phyloP scores from a whole-genome alignment of 2,888 invertebrate species.

The Xiphydria camelus region DNA sequence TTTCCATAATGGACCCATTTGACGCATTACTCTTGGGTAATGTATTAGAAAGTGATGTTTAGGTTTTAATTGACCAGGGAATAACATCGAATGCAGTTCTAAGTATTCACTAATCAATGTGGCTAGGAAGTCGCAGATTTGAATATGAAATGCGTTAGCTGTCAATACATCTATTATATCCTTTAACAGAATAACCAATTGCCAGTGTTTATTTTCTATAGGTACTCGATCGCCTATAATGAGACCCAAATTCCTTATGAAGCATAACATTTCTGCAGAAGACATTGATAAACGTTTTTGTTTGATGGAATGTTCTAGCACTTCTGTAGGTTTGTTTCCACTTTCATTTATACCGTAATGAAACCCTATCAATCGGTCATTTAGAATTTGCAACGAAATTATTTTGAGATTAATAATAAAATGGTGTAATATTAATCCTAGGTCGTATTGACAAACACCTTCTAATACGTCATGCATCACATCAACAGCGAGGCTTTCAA shows the following conservation, averaged over 20 bases:
- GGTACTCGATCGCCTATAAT: slow-evolving; percentile 19
- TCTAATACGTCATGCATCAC: too few relatives aligned
- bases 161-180: slow-evolving; percentile 23
- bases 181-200: slow-evolving; percentile 19
- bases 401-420: slow-evolving; percentile 22
- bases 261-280: slow-evolving; percentile 22
- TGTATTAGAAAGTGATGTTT: slow-evolving; percentile 29
- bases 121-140: slow-evolving; percentile 13
- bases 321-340: slow-evolving; percentile 17
- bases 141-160: slow-evolving; percentile 13
- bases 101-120: slow-evolving; percentile 20
- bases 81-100: slow-evolving; percentile 8
- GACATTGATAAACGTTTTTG: slow-evolving; percentile 21
- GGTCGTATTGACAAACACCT: slow-evolving; percentile 24
- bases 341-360: slow-evolving; percentile 20
- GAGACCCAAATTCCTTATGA: slow-evolving; percentile 20
- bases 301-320: not conserved
- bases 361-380: slow-evolving; percentile 17
- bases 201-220: slow-evolving; percentile 18
- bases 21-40: too few relatives aligned
- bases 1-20: slow-evolving; percentile 18
- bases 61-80: slow-evolving; percentile 17
- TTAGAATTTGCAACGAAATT: slow-evolving; percentile 18
- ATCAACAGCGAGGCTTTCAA: slow-evolving; percentile 18
- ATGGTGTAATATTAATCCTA: slow-evolving; percentile 23